A percentile compares a stretch with the other conserved stretches of the same genome.
Conservation (phyloP, 2,797 vertebrate genomes). For the Cossypha polioptera region DNA sequence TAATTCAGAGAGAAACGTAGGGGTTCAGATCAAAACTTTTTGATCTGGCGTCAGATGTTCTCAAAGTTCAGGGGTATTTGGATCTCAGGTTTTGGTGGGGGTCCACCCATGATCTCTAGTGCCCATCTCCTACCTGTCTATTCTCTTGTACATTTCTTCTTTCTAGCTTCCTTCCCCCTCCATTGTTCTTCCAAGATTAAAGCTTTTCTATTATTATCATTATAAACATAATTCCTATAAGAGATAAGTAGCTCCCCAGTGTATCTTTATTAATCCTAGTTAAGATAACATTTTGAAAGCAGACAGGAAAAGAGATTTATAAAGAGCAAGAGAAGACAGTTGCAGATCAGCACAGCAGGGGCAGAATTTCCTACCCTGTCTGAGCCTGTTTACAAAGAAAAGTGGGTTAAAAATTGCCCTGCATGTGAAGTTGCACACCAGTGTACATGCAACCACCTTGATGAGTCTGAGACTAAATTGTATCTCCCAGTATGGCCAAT, state of each 20-base stretch:
- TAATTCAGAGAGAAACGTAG: constrained; percentile 17
- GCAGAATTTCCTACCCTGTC: background rate
- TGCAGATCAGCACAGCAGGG: constrained; percentile 50
- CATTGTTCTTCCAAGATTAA: constrained; percentile 43
- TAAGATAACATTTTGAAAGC: constrained; percentile 69
- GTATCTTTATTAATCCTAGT: constrained; percentile 64
- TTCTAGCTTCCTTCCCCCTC: background rate
- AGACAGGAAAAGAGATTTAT: constrained; percentile 54
- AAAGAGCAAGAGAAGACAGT: constrained; percentile 53
- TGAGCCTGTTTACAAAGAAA: constrained; percentile 26
- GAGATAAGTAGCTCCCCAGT: constrained; percentile 62
- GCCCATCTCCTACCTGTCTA: background rate
- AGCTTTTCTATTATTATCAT: constrained; percentile 43
- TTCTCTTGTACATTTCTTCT: background rate
- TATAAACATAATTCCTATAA: constrained; percentile 54
- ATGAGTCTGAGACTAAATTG: background rate
- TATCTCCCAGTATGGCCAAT: background rate
- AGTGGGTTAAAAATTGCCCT: background rate
- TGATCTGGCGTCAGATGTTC: constrained; percentile 16
- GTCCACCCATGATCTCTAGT: background rate
- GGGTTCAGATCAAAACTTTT: constrained; percentile 34
- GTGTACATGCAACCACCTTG: background rate
- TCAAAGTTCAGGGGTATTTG: background rate
- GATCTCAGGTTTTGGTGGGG: background rate
- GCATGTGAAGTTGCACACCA: background rate